Evolutionary conservation across 2,113 vertebrate species (phyloP), one percentile per base, ranked within the genome.

Genomic region (Gobiocypris rarus): DNA sequence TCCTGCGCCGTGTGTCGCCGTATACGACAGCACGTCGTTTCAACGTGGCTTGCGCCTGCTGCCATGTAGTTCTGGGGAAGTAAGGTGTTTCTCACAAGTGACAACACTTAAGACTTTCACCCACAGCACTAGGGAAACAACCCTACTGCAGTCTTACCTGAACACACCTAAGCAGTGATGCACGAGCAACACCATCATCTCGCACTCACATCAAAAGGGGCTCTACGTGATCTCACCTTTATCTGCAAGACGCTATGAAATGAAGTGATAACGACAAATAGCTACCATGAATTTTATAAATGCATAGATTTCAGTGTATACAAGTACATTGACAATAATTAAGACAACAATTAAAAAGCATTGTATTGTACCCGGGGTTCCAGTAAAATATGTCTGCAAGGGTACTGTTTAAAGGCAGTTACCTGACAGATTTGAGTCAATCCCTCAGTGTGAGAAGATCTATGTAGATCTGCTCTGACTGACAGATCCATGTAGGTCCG

Each of bases 21-120:
- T 83, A 90, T 87, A 81, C 81, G 91, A 93, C 91, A 90, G 54
- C n/a, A 65, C 87, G 84, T 91, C 90, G 89, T 85, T 83, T 87
- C 83, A 82, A 45, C 31, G 7, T 70, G 14, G 82, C 63, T 77
- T 67, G 41, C 76, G 48, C 73, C 56, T 38, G 67, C 59, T 41
- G 52, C 61, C 48, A 50, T 22, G 9, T 41, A 73, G 50, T 48
- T 78, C 86, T 70, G 41, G 38, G 34, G 56, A 65, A 43, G 45
- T 48, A 61, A 82, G 79, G 79, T 82, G 79, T 85, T 78, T 87
- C 48, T 71, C 48, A 56, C 74, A 82, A 82, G 56, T 67, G 22
- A 81, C 82, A 82, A 58, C 73, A 87, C 45, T 85, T 83, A 80
- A 41, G 67, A 38, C n/a, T 67, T 58, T 82, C 54, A 73, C 15